Evolutionary conservation across 2,888 invertebrate species (phyloP), one percentile per base, ranked within the genome.

Genomic region (Sminthurinus aureus): DNA sequence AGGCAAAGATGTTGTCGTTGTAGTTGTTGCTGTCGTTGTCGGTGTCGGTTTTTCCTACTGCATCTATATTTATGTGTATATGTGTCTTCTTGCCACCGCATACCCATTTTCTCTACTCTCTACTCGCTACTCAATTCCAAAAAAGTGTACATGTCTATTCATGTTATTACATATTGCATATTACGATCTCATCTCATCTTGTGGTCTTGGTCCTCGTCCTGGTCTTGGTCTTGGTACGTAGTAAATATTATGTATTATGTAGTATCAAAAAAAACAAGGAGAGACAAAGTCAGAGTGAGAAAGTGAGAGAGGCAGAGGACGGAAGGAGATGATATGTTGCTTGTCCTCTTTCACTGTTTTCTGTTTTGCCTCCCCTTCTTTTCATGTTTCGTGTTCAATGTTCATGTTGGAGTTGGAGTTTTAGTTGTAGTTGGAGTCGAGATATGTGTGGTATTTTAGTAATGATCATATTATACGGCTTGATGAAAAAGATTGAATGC

Each of bases 401-500:
- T 75, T 52, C 13, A 51, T 15, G 11, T 0, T 24, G 71, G 6
- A 24, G 71, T 24, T 22, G 24, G 26, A 71, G 71, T 24, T 22
- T 0, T 24, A 71, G 26, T 6, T 38, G 24, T 6, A 22, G 67
- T 11, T 11, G 20, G 38, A 74, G 50, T 74, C 18, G 66, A 79
- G 79, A 79, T 71, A 79, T 79, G 71, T 71, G 69, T 69, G 82
- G 75, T 76, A 75, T 82, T 76, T 38, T 24, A 20, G 75, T 82
- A 82, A 82, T 82, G 82, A 82, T 64, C 66, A 50, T 82, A 82
- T 82, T 82, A 76, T 82, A 73, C 81, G 74, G 74, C 73, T 64
- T 78, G 73, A 81, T 81, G 75, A 76, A 76, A 81, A 82, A 82
- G 82, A 82, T 82, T 82, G 82, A 82, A 82, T 76, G 50, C 82